Percentiles rank a stretch among this genome's conserved stretches.
Conservation (phyloP, 2,888 invertebrate species). For the Petrophora chlorosata region DNA sequence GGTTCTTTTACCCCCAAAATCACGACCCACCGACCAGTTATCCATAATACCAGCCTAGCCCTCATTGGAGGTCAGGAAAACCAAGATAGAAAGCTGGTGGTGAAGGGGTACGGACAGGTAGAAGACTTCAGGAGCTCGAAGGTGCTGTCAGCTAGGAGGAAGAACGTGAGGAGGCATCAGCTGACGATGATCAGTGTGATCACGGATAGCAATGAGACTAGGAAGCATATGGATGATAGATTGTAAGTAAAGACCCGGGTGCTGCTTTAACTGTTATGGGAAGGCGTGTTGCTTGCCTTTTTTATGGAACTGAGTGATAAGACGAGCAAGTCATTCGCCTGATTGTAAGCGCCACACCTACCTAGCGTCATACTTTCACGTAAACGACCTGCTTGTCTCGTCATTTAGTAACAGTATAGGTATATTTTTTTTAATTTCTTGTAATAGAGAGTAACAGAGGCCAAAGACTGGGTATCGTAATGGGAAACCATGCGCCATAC, state of each 20-base stretch:
- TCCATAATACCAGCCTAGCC: slow-evolving; percentile 2
- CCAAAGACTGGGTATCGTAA: too few relatives aligned
- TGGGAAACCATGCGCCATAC: too few relatives aligned
- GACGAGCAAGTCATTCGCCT: too few relatives aligned
- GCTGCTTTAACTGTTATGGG: too few relatives aligned
- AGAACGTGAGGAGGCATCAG: slow-evolving; percentile 53
- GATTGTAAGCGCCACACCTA: too few relatives aligned
- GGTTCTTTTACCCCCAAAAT: slow-evolving; percentile 42
- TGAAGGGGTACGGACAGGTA: slow-evolving; percentile 47
- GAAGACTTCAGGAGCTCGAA: slow-evolving; percentile 58
- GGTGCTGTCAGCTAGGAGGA: slow-evolving; percentile 55
- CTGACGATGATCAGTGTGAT: slow-evolving; percentile 69
- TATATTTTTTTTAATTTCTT: too few relatives aligned
- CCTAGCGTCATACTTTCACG: too few relatives aligned
- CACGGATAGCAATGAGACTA: slow-evolving; percentile 69
- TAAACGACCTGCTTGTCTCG: too few relatives aligned
- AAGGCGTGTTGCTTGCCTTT: too few relatives aligned
- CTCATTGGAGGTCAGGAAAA: slow-evolving; percentile 9
- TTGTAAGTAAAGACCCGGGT: slow-evolving; percentile 71
- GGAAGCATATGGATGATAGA: slow-evolving; percentile 66
- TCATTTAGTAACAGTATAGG: too few relatives aligned
- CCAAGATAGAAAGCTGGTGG: slow-evolving; percentile 8
- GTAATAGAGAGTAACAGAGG: too few relatives aligned
- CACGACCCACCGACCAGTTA: not conserved
- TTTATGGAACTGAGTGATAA: too few relatives aligned